phyloP scores from a whole-genome alignment of 2,888 invertebrate genomes.

The Aphidoletes aphidimyza region DNA sequence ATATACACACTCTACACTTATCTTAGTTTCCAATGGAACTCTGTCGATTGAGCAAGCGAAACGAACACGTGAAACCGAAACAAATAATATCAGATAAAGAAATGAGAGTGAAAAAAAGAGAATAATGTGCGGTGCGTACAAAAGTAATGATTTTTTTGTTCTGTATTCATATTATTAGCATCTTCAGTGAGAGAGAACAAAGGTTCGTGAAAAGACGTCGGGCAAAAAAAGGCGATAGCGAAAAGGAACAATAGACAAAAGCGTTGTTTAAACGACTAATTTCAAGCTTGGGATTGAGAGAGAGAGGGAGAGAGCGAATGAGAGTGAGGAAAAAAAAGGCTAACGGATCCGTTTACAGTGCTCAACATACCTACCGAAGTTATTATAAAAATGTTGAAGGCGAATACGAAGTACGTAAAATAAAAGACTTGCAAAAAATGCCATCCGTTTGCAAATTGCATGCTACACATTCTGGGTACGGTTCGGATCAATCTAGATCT shows the following conservation, averaged over 20 bases:
- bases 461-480: not conserved
- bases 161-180: not conserved
- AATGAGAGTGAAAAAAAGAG: not conserved
- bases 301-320: too few relatives aligned
- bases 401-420: not conserved
- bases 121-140: constrained; percentile 43
- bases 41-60: not conserved
- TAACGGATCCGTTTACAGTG: constrained; percentile 4
- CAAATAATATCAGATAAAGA: constrained; percentile 51
- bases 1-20: not conserved
- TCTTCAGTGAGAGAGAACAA: not conserved
- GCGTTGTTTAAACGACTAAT: constrained; percentile 47
- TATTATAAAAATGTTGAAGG: not conserved
- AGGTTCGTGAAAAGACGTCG: not conserved
- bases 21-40: not conserved
- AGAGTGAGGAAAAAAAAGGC: too few relatives aligned
- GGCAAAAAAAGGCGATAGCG: not conserved
- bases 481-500: not conserved
- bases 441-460: constrained; percentile 45
- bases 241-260: constrained; percentile 24
- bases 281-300: not conserved
- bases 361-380: not conserved
- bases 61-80: constrained; percentile 6
- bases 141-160: constrained; percentile 29
- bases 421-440: constrained; percentile 53